A percentile compares a stretch with the other conserved stretches of the same genome.
phyloP scores from a whole-genome alignment of 2,113 vertebrate genomes.

The Elephantulus edwardii region DNA sequence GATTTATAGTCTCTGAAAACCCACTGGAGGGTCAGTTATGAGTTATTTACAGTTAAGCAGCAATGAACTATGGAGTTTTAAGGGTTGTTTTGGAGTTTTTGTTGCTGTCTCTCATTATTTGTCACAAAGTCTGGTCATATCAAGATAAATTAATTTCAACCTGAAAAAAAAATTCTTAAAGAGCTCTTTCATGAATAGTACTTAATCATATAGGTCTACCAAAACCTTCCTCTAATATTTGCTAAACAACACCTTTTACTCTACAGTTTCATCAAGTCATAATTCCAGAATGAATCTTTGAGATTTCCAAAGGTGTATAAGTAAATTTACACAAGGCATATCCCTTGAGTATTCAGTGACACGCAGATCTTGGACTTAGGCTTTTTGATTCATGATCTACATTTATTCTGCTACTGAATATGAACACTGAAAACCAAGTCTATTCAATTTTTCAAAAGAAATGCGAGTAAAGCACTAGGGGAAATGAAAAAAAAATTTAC shows the following conservation, averaged over 20 bases:
- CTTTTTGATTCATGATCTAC: not conserved
- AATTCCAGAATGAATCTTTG: too few species aligned
- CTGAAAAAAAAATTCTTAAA: slow-evolving; percentile 20
- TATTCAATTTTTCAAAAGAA: not conserved
- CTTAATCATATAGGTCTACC: not conserved
- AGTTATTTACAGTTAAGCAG: too few species aligned
- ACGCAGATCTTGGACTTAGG: not conserved
- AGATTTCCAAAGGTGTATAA: too few species aligned
- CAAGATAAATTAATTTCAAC: slow-evolving; percentile 31
- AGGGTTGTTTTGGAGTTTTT: too few species aligned
- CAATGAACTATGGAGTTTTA: too few species aligned
- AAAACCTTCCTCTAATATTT: too few species aligned
- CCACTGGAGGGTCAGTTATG: too few species aligned
- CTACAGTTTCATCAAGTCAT: too few species aligned
- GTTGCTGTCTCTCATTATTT: slow-evolving; percentile 1
- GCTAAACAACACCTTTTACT: too few species aligned
- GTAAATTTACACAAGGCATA: not conserved
- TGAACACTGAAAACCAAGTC: not conserved
- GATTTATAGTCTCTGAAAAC: too few species aligned
- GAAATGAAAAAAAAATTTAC: not conserved
- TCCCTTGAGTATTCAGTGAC: not conserved
- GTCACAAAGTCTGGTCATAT: not conserved
- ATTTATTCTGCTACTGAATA: not conserved
- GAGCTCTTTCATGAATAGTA: slow-evolving; percentile 25
- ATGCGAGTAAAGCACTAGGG: not conserved